Base-by-base conservation (phyloP, 2,113 vertebrate species). In the Donacobius atricapilla region DNA sequence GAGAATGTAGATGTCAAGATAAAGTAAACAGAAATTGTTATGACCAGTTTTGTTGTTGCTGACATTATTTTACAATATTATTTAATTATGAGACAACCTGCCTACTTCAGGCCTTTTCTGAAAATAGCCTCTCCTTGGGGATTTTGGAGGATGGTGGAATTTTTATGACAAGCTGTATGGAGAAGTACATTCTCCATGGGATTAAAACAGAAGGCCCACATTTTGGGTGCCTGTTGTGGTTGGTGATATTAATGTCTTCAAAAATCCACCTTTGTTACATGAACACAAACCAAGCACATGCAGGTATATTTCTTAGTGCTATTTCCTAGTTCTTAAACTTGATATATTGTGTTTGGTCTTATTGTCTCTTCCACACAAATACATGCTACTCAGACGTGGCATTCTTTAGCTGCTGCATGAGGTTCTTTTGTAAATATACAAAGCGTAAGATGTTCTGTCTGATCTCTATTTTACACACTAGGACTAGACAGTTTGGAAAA, bases 101-200 rank as follows among this genome's bases (percentile, higher is more conserved):
- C 3, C 30, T 71, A 9, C 3, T 10, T 70, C 28, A 44, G 12
- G 5, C 6, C 7, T 73, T 30, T 70, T 57, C 24, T 30, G 10
- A 54, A 77, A 81, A 50, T 10, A 42, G 1, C 5, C 2, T 9
- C 10, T 66, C 17, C 69, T 30, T 44, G 21, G 9, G 5, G 7
- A 56, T 58, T 78, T n/a, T 79, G 48, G 27, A 76, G 11, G 30
- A 60, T 37, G 9, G 30, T 18, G 14, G 37, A 45, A 56, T 31
- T 73, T 80, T 31, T 80, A 15, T 60, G 21, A 30, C 5, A 76
- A 69, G 2, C 6, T 2, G 0, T 9, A 6, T 5, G 6, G 10
- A 40, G 8, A 50, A 48, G 1, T 2, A 0, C 3, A 21, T 10
- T 51, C 17, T n/a, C 3, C 1, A 1, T 19, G 35, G 6, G 6